Evolutionary conservation across 2,113 vertebrate genomes (phyloP), one percentile per base, ranked within the genome.

Genomic region (Sorex fumeus): DNA sequence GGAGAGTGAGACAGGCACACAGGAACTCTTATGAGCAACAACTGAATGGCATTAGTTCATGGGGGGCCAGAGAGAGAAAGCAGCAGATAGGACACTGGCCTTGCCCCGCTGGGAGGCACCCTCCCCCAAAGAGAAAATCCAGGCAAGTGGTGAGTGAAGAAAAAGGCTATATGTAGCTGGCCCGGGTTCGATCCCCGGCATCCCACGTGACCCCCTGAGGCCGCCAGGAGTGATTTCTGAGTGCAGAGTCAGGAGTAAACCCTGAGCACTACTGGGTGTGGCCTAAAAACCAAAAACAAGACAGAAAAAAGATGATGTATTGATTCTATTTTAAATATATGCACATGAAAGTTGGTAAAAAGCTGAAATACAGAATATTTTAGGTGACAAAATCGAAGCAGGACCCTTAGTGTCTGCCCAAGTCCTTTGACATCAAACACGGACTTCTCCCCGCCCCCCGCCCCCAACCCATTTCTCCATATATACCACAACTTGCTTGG

Each of bases 1-100:
- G 93, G 91, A 96, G 91, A 93, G 77, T 91, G 92, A 95, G 95
- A 92, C 93, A 84, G 47, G 45, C 72, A 93, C 80, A 95, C 88
- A 96, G 94, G 95, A 97, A 96, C 95, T 91, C 40, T 40, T 40
- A 91, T 88, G 96, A 96, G 95, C 96, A 96, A 94, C 90, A 93
- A 88, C 83, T 93, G 93, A 96, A 96, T 91, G 95, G 93, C 93
- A 95, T 95, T 91, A 94, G 93, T 95, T 94, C 88, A 93, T 43
- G 80, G 95, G 92, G 40, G 40, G 40, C 7, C 40, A 40, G 40
- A 40, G 40, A 40, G 40, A 40, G 40, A 40, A 7, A 4, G 40
- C 40, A 40, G 40, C 3, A 7, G 40, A 7, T 40, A 40, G 40
- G 40, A 40, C 40, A 40, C 40, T 40, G 40, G 40, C 40, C 40